Evolutionary conservation across 1,140 invertebrate genomes (phyloP).

Genomic region (Heliconius himera): DNA sequence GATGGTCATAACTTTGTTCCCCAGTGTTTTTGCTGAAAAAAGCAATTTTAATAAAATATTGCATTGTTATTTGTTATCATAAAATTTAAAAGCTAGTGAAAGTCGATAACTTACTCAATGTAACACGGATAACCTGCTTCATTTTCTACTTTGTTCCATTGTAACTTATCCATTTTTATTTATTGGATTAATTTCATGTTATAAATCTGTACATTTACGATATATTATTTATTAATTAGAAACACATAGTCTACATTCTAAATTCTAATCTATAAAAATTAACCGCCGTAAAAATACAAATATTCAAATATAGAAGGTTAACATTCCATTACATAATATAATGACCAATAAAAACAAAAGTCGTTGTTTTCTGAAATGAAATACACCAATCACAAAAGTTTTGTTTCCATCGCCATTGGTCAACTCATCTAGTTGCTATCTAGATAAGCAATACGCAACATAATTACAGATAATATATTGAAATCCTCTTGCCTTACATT

Average conservation of each 20-base stretch:
- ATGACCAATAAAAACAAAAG: constrained; percentile 18
- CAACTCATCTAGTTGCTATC: background rate
- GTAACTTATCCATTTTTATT: constrained; percentile 48
- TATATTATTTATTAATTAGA: background rate
- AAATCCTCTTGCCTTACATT: background rate
- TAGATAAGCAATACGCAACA: background rate
- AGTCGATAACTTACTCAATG: constrained; percentile 78
- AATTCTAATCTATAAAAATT: constrained; percentile 18
- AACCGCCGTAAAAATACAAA: constrained; percentile 52
- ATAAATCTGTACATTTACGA: background rate
- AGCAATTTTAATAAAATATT: constrained; percentile 25
- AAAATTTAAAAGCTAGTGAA: constrained; percentile 48
- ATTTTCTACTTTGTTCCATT: constrained; percentile 80
- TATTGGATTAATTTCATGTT: constrained; percentile 39
- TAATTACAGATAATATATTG: background rate
- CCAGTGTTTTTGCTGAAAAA: constrained; percentile 69
- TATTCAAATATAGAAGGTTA: constrained; percentile 47
- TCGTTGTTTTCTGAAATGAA: background rate
- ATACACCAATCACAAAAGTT: constrained; percentile 32
- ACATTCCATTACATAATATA: background rate
- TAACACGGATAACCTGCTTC: constrained; percentile 83
- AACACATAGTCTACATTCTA: background rate
- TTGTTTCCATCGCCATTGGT: constrained; percentile 16
- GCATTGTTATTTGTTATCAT: constrained; percentile 2
- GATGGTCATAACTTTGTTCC: constrained; percentile 82